Percentiles rank a stretch among this genome's conserved stretches.
These are phyloP conservation scores for Gopherus evgoodei DNA, from an alignment of 2,113 vertebrate genomes.

Conservation along the genomic window DNA sequence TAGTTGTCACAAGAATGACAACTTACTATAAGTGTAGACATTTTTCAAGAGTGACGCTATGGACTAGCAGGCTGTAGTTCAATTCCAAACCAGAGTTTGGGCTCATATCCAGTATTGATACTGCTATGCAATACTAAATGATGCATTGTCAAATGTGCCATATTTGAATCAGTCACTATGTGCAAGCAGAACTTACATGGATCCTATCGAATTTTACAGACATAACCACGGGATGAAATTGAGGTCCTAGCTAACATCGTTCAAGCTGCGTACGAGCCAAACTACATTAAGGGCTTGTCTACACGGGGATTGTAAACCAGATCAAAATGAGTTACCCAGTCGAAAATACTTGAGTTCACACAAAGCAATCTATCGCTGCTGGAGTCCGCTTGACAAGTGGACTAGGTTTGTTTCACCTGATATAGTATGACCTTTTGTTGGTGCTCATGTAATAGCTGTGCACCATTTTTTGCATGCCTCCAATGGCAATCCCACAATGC, in stretches of 20 bases:
- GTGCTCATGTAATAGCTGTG: background rate
- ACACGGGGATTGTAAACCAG: background rate
- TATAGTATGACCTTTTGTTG: background rate
- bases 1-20: slow-evolving; percentile 24
- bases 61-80: background rate
- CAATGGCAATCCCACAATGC: too few species aligned
- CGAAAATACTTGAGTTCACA: background rate
- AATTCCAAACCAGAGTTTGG: background rate
- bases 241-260: background rate
- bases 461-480: too few species aligned
- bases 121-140: too few species aligned
- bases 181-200: background rate
- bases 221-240: background rate
- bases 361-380: background rate
- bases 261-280: background rate
- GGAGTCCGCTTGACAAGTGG: background rate
- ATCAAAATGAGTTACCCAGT: background rate
- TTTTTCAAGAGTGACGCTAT: background rate
- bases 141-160: background rate
- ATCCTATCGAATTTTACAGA: background rate
- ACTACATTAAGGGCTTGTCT: background rate
- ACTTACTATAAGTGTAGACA: background rate
- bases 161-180: background rate
- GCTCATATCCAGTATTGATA: background rate
- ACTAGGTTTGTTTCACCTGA: background rate